phyloP scores from a whole-genome alignment of 2,888 invertebrate genomes.

The Ophioninae sp. region DNA sequence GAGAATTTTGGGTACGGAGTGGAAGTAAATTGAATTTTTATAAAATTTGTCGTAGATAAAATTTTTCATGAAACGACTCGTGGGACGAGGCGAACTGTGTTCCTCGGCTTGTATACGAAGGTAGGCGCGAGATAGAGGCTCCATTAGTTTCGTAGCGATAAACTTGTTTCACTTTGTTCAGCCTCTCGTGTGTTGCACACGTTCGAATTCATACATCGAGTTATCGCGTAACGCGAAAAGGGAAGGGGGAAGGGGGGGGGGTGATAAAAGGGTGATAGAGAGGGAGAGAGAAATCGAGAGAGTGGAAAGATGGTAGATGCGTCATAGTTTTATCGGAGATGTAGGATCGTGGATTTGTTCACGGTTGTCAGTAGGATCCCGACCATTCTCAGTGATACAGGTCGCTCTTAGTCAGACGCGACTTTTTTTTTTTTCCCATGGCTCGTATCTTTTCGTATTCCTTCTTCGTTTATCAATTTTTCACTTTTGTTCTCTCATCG shows the following conservation, averaged over 20 bases:
- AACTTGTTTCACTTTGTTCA: constrained; percentile 59
- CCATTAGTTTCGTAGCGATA: constrained; percentile 57
- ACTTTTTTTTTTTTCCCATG: too few relatives aligned
- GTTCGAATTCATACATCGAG: constrained; percentile 10
- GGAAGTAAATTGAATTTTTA: too few relatives aligned
- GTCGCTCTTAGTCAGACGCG: constrained; percentile 44
- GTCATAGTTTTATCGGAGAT: constrained; percentile 8
- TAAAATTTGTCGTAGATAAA: too few relatives aligned
- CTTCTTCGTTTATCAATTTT: too few relatives aligned
- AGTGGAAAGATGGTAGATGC: constrained; percentile 6
- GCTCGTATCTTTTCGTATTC: not conserved
- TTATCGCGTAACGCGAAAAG: constrained; percentile 8
- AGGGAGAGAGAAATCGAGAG: not conserved
- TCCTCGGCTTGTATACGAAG: constrained; percentile 5
- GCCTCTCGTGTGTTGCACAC: constrained; percentile 29
- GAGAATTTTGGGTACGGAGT: too few relatives aligned
- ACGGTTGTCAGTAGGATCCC: constrained; percentile 4
- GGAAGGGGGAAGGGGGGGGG: not conserved
- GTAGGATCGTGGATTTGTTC: constrained; percentile 16
- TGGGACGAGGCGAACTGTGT: too few relatives aligned
- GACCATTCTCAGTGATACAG: constrained; percentile 36
- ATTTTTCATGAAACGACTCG: too few relatives aligned
- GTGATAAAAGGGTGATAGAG: constrained; percentile 2
- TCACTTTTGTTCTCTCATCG: not conserved
- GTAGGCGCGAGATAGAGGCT: constrained; percentile 50